These are phyloP conservation scores for Drosophila pachea DNA, from an alignment of 1,140 invertebrate genomes.

Conservation along the genomic window DNA sequence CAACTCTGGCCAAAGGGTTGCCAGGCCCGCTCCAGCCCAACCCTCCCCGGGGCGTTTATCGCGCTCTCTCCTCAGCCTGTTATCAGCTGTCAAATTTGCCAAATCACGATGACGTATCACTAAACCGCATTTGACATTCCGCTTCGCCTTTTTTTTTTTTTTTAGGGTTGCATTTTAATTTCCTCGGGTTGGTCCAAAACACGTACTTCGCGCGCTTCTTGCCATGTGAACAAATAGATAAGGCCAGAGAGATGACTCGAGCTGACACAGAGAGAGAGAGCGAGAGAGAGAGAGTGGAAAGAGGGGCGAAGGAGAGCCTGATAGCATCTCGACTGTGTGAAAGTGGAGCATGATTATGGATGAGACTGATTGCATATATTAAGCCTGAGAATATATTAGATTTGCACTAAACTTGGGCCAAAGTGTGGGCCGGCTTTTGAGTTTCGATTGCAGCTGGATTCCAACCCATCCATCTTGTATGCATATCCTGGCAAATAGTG, in stretches of 20 bases:
- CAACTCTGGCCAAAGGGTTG: constrained; percentile 33
- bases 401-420: too few relatives aligned
- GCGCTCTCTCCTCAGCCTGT: constrained; percentile 11
- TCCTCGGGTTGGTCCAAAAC: neutral
- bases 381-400: too few relatives aligned
- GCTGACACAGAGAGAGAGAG: too few relatives aligned
- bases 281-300: too few relatives aligned
- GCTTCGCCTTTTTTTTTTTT: constrained; percentile 18
- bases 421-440: too few relatives aligned
- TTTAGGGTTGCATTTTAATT: constrained; percentile 67
- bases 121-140: constrained; percentile 66
- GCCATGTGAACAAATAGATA: constrained; percentile 11
- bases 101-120: constrained; percentile 75
- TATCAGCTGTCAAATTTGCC: constrained; percentile 73
- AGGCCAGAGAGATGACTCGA: neutral
- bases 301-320: too few relatives aligned
- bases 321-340: too few relatives aligned
- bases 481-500: constrained; percentile 61
- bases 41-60: neutral
- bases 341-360: too few relatives aligned
- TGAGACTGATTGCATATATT: too few relatives aligned
- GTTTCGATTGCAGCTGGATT: too few relatives aligned
- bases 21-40: neutral
- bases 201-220: constrained; percentile 6
- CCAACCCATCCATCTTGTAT: constrained; percentile 49